A percentile compares a stretch with the other conserved stretches of the same genome.
phyloP scores from a whole-genome alignment of 2,888 invertebrate species.

The Microplitis manilae region DNA sequence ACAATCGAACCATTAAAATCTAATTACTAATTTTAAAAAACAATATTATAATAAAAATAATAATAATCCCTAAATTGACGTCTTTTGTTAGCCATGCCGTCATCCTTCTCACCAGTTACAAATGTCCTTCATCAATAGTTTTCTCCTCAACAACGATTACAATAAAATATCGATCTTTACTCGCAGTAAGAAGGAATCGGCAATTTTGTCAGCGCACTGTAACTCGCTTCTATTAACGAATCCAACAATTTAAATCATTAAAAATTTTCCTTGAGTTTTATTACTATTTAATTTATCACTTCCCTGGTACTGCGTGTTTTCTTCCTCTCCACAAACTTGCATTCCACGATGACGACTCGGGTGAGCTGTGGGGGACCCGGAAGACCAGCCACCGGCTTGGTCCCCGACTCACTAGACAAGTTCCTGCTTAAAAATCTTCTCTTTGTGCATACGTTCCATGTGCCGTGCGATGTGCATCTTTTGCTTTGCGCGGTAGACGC shows the following conservation, averaged over 20 bases:
- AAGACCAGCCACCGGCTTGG: slow-evolving; percentile 51
- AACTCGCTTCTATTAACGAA: too few relatives aligned
- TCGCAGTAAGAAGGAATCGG: not conserved
- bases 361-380: slow-evolving; percentile 43
- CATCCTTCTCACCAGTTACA: not conserved
- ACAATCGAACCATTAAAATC: not conserved
- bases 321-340: not conserved
- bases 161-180: not conserved
- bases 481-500: slow-evolving; percentile 70
- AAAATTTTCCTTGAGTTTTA: not conserved
- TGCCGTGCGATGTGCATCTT: slow-evolving; percentile 72
- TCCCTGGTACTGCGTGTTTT: slow-evolving; percentile 1
- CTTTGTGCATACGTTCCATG: slow-evolving; percentile 73
- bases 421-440: slow-evolving; percentile 70
- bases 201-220: not conserved
- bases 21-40: slow-evolving; percentile 10
- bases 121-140: too few relatives aligned
- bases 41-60: too few relatives aligned
- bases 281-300: not conserved
- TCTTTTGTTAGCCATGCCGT: slow-evolving; percentile 2
- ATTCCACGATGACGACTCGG: slow-evolving; percentile 40
- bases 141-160: not conserved
- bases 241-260: too few relatives aligned
- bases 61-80: not conserved
- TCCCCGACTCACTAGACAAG: slow-evolving; percentile 59